Base-by-base conservation (phyloP, 2,888 invertebrate species). In the Lottia scabra region DNA sequence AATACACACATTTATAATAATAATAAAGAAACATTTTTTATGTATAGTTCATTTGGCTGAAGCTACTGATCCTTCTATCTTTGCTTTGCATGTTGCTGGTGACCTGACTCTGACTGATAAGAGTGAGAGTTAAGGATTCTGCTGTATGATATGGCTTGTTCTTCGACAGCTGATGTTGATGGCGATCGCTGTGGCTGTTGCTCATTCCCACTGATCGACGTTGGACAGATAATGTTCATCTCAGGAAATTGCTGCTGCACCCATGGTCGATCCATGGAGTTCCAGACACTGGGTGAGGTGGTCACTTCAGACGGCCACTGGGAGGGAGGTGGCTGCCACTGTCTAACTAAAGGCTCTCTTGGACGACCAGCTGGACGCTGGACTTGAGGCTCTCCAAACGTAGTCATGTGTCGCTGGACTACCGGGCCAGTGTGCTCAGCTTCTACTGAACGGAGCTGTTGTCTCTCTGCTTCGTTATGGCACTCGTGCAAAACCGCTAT, bases 401-500 rank as follows among this genome's bases (percentile, higher is more conserved):
- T 43, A 27, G 71, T 19, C 66, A n/a, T n/a, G n/a, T 38, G 69
- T 30, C 27, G 63, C 48, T 38, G 72, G 26, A 63, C 72, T 67
- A 19, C 67, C 44, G 45, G 67, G 67, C 38, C 68, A 38, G 72
- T 26, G 43, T 66, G 73, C 56, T 69, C 62, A 63, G 44, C n/a
- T 66, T 73, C 10, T 63, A 66, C 69, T n/a, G 66, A 43, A 44
- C 63, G 65, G 45, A 73, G 45, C 66, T 73, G 73, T 30, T 69
- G 69, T 66, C 44, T 44, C 1, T 73, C 69, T 45, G 69, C 73
- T 64, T 69, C 69, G 67, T 65, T 73, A 56, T 73, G 73, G 65
- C 73, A 73, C 65, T 73, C 66, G 63, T 73, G 73, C 73, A 73
- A 63, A 69, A 65, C 66, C 67, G 44, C 62, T 27, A 73, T 70